Conservation (phyloP, 2,888 invertebrate genomes). For the Nowickia ferox region DNA sequence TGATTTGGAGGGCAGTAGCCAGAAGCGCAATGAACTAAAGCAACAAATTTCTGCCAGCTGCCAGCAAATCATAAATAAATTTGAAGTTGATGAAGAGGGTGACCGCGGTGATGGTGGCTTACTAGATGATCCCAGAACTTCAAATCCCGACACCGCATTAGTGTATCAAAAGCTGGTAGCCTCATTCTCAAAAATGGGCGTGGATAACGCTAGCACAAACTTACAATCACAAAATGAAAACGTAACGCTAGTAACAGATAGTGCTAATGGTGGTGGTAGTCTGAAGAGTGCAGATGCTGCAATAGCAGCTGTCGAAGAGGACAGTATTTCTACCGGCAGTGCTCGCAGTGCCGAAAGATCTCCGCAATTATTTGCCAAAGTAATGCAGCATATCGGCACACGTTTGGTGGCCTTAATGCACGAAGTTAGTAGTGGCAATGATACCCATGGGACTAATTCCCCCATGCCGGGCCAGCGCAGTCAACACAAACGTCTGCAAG, state of each 20-base stretch:
- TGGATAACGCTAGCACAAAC: conserved; percentile 80
- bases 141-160: conserved; percentile 89
- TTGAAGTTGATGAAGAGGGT: conserved; percentile 87
- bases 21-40: conserved; percentile 87
- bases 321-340: conserved; percentile 75
- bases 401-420: conserved; percentile 95
- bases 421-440: conserved; percentile 91
- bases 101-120: conserved; percentile 84
- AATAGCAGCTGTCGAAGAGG: conserved; percentile 80
- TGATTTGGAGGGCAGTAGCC: conserved; percentile 89
- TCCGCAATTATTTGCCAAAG: conserved; percentile 93
- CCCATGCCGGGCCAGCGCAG: conserved; percentile 85
- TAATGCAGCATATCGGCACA: conserved; percentile 95
- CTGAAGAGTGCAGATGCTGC: conserved; percentile 78
- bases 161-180: conserved; percentile 94
- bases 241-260: conserved; percentile 70
- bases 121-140: conserved; percentile 84
- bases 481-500: conserved; percentile 85
- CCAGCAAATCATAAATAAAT: conserved; percentile 93
- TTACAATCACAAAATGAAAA: conserved; percentile 79
- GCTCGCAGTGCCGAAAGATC: conserved; percentile 85
- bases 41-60: conserved; percentile 95
- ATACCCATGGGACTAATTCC: conserved; percentile 85
- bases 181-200: conserved; percentile 91
- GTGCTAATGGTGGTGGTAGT: conserved; percentile 77